Base-by-base conservation (phyloP, 2,888 invertebrate genomes). In the Craniophora ligustri region DNA sequence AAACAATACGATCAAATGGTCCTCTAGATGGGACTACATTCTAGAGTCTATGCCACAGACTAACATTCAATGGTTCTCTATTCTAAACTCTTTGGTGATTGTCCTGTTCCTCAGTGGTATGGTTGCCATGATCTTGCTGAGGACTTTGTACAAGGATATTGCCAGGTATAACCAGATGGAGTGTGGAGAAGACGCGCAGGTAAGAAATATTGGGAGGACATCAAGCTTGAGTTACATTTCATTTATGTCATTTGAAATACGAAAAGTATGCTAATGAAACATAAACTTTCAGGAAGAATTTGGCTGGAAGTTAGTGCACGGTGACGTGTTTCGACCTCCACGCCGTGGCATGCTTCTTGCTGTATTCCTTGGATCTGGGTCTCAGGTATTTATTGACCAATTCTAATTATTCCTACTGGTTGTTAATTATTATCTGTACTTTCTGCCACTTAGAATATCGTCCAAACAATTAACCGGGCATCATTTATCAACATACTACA, bases 41-140 rank as follows among this genome's bases (percentile, higher is more conserved):
- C 93, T 99, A 55, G 98, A 99, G 89, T 98, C 99, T 0, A 98
- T 99, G 97, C 99, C 98, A 0, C 98, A 99, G 85, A 98, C 99
- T 0, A 99, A 99, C 85, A 99, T 99, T 76, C 99, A 99, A 86
- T 99, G 99, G 99, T 99, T 99, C 88, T 99, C 98, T 67, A 99
- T 99, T 80, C 94, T 99, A 61, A 99, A 99, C 89, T 99, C 99
- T 0, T 94, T 99, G 75, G 98, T 99, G 50, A 99, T 99, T 79
- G 98, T 98, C 2, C 92, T 99, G 23, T 99, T 99, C 91, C 93
- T 99, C 14, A 98, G 99, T 70, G 99, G 99, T 70, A 99, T 99
- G 99, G 99, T 99, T 11, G 99, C 99, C 19, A 99, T 99, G 99
- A 99, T 99, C 79, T 95, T 99, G 89, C 91, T 99, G 70, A 95